Base-by-base conservation (phyloP, 2,113 vertebrate species). In the Spea bombifrons region DNA sequence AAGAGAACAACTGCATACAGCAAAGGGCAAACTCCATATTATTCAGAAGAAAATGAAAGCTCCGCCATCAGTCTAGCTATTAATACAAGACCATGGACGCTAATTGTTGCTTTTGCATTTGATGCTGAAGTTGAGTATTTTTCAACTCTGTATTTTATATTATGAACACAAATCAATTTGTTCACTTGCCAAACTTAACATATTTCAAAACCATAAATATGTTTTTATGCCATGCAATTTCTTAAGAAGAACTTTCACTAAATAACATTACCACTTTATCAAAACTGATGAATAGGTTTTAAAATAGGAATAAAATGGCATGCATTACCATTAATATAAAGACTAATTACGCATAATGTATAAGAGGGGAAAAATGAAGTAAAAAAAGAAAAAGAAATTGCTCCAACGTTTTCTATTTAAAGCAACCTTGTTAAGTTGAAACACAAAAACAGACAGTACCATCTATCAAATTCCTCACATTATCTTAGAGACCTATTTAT, bases 401-500 rank as follows among this genome's bases (percentile, higher is more conserved):
- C 48, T 17, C 48, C 16, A 52, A 71, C 68, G 52, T 49, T 52
- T 71, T 71, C 48, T n/a, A 53, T 71, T 71, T 16, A 53, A 43
- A 10, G 15, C 15, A 61, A 70, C n/a, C 44, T 49, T 67, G 47
- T 53, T 68, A 76, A 7, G 5, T 8, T 17, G 55, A 48, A 15
- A 63, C 61, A 70, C 7, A 43, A 67, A 67, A 50, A 0, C 8
- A 9, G 44, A 53, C 46, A 57, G 3, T 30, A 5, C 8, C 16
- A 71, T 71, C 8, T 49, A 48, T 70, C 45, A 49, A 9, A 63
- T 9, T 69, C 53, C 45, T 61, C 53, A 30, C 10, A 77, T 48
- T 49, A 70, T 77, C 66, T 55, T 70, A 15, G 15, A 43, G 75
- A 53, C 53, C n/a, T 69, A 61, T 61, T 70, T 77, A 45, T 70